Evolutionary conservation across 30 jellyfish, hydroid and myxozoan species (phyloP).

Genomic region (Hydractinia symbiolongicarpus): DNA sequence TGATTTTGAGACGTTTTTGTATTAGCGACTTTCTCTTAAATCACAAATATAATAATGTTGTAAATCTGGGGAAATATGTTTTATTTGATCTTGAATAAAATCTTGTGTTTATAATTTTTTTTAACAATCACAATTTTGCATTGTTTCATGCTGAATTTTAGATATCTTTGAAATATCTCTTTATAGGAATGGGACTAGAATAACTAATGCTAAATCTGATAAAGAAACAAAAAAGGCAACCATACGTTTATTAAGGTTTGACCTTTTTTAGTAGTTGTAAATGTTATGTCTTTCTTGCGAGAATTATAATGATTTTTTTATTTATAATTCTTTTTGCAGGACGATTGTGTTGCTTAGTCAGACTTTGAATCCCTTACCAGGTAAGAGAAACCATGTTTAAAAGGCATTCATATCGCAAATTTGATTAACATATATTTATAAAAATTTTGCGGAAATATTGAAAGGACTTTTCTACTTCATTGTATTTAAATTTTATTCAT

Average conservation of each 20-base stretch:
- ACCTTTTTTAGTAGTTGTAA: neutral
- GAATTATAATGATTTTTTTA: too few relatives aligned
- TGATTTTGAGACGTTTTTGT: too few relatives aligned
- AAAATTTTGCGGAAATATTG: too few relatives aligned
- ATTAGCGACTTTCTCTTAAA: too few relatives aligned
- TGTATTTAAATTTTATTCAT: too few relatives aligned
- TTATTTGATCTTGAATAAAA: neutral
- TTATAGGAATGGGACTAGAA: conserved; percentile 55
- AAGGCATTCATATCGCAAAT: too few relatives aligned
- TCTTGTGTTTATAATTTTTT: neutral
- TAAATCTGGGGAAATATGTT: too few relatives aligned
- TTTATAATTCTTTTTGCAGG: conserved; percentile 23
- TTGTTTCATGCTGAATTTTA: too few relatives aligned
- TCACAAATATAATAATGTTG: too few relatives aligned
- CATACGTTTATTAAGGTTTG: conserved; percentile 53
- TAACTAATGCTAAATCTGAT: conserved; percentile 60
- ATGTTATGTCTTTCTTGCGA: neutral
- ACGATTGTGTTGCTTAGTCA: conserved; percentile 82
- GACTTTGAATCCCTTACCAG: conserved; percentile 81
- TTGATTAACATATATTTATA: too few relatives aligned
- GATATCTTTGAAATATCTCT: too few relatives aligned
- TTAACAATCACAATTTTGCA: neutral
- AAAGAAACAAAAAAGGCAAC: conserved; percentile 89
- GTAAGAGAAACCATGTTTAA: conserved; percentile 13
- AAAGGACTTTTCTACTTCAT: too few relatives aligned